phyloP scores from a whole-genome alignment of 2,113 vertebrate species.

The Monarcha castaneiventris region DNA sequence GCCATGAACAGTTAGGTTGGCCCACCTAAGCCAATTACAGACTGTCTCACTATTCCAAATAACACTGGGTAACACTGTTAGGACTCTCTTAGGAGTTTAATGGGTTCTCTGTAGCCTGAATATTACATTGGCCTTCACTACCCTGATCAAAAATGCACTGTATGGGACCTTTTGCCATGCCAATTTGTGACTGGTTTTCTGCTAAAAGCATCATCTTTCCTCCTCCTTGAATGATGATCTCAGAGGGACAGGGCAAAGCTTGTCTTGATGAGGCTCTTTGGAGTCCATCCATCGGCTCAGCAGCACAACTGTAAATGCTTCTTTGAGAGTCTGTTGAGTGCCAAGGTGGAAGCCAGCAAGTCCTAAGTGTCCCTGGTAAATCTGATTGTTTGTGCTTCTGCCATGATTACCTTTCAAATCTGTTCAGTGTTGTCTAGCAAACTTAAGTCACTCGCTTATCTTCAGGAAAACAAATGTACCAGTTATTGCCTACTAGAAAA shows the following conservation, averaged over 20 bases:
- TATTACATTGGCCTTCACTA: neutral
- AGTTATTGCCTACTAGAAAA: neutral
- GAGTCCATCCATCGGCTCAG: neutral
- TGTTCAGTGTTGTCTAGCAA: constrained; percentile 2
- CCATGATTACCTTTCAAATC: constrained; percentile 7
- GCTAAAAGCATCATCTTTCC: neutral
- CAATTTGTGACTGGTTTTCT: neutral
- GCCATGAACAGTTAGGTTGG: constrained; percentile 13
- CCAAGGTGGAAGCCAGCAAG: neutral
- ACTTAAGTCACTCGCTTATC: neutral
- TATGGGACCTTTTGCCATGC: neutral
- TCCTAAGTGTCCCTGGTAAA: neutral
- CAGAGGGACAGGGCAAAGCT: neutral
- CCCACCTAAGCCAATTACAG: constrained; percentile 7
- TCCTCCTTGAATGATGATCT: neutral
- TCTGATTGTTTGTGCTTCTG: neutral
- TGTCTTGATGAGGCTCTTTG: neutral
- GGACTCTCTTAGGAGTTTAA: neutral
- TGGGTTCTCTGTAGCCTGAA: neutral
- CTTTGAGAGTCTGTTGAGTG: neutral
- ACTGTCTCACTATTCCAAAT: neutral
- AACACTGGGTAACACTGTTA: neutral
- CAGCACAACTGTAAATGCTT: neutral
- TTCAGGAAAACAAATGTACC: constrained; percentile 1
- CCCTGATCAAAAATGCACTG: neutral